Conservation (phyloP, 2,113 vertebrate genomes). For the Petaurus breviceps region DNA sequence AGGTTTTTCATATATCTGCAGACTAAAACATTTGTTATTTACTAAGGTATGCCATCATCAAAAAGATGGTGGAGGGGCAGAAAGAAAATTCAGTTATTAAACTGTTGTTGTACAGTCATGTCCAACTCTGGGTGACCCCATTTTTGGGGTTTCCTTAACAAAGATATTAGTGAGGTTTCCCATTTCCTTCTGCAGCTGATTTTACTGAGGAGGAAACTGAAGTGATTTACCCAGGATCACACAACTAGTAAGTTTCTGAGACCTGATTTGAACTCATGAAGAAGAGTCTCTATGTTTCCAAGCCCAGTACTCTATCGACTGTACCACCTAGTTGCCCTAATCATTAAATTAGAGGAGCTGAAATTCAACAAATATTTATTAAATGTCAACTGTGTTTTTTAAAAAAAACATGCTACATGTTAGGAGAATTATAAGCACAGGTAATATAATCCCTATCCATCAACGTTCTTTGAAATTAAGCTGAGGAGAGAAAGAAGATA, state of each 20-base stretch:
- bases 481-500: neutral
- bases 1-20: slow-evolving; percentile 58
- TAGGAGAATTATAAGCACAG: neutral
- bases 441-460: neutral
- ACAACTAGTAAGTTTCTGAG: too few relatives aligned
- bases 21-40: slow-evolving; percentile 59
- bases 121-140: neutral
- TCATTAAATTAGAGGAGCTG: neutral
- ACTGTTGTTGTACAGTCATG: neutral
- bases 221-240: neutral
- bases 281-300: neutral
- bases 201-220: neutral
- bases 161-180: neutral
- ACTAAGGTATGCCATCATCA: neutral
- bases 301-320: neutral
- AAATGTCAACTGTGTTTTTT: neutral
- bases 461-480: neutral
- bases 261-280: neutral
- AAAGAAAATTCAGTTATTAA: neutral
- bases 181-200: too few relatives aligned
- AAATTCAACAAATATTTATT: neutral
- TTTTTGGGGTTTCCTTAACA: neutral
- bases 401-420: neutral
- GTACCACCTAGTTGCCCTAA: neutral
- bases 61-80: neutral